These are phyloP conservation scores for Plotosus lineatus DNA, from an alignment of 2,113 vertebrate genomes.

Conservation along the genomic window DNA sequence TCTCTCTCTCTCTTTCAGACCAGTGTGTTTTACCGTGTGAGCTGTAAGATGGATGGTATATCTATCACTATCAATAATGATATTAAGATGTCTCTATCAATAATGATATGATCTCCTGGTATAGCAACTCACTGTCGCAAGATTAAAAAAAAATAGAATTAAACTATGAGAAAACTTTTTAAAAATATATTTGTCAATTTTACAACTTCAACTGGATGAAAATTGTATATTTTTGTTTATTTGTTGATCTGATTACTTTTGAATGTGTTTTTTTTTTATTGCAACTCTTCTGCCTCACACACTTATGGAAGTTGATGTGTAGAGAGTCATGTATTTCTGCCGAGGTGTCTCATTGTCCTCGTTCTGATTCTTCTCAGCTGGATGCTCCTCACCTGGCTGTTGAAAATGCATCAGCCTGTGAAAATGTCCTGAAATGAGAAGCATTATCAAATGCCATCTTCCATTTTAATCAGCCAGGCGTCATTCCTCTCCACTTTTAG, in stretches of 20 bases:
- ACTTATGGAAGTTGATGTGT: background rate
- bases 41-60: background rate
- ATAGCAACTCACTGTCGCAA: background rate
- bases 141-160: background rate
- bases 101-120: background rate
- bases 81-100: background rate
- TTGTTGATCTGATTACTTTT: no score
- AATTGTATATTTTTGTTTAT: no score
- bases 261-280: no score
- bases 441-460: conserved; percentile 52
- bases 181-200: no score
- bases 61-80: background rate
- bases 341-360: background rate
- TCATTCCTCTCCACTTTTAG: conserved; percentile 1
- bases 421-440: conserved; percentile 62
- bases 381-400: conserved; percentile 46
- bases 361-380: conserved; percentile 27
- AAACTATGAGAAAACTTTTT: no score
- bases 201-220: no score
- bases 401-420: conserved; percentile 51
- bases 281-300: background rate
- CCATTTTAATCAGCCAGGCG: conserved; percentile 35
- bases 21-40: background rate
- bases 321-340: background rate
- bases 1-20: background rate